A percentile compares a stretch with the other conserved stretches of the same genome.
These are phyloP conservation scores for Pristionchus japonicus DNA, from an alignment of 2,888 invertebrate species.

Conservation along the genomic window DNA sequence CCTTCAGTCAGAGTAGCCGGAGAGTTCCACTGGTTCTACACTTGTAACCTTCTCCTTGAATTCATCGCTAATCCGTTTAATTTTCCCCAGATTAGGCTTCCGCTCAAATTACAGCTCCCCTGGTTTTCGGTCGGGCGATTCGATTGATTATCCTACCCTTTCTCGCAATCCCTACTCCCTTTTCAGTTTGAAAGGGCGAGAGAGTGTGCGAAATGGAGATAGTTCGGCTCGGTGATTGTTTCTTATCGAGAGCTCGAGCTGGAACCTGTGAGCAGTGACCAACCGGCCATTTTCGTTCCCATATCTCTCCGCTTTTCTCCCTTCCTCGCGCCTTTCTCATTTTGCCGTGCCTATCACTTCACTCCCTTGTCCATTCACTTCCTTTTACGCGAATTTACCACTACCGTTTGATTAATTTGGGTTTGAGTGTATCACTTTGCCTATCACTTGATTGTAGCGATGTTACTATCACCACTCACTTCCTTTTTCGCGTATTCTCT, in stretches of 20 bases:
- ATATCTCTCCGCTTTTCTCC: neutral
- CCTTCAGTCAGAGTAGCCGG: no score
- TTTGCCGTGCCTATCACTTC: no score
- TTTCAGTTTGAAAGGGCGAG: neutral
- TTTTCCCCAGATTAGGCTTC: neutral
- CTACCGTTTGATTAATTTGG: no score
- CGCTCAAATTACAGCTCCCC: neutral
- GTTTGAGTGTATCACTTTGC: neutral
- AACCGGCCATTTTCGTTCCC: conserved; percentile 19
- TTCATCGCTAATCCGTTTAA: no score
- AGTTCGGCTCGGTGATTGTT: no score
- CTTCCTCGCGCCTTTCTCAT: no score
- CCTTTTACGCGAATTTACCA: no score
- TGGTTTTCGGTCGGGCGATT: neutral
- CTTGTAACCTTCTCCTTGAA: no score
- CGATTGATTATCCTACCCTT: neutral
- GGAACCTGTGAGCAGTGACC: neutral
- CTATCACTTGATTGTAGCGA: neutral
- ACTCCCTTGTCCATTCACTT: no score
- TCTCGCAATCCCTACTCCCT: neutral
- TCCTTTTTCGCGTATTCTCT: neutral
- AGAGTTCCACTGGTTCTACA: no score
- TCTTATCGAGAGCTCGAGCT: no score
- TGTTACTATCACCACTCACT: neutral
- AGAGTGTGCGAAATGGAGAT: neutral